Conservation (phyloP, 1,140 invertebrate genomes). For the Drosophila guanche region DNA sequence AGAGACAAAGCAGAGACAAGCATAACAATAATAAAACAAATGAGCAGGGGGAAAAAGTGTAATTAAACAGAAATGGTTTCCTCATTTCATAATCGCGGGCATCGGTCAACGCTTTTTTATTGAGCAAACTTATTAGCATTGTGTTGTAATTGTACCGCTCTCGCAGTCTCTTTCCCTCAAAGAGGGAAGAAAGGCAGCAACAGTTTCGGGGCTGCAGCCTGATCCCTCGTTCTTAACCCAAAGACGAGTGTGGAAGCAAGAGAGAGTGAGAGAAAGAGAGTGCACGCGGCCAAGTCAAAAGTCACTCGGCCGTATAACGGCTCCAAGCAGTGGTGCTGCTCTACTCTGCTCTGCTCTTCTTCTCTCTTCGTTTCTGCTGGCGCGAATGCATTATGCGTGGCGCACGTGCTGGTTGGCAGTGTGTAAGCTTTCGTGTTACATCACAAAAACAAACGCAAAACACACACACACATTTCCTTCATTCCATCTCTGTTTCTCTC, state of each 20-base stretch:
- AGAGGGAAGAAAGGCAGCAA: neutral
- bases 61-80: constrained; percentile 75
- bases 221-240: constrained; percentile 1
- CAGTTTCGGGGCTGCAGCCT: neutral
- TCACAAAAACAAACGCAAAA: constrained; percentile 35
- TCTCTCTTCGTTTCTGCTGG: neutral
- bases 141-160: constrained; percentile 38
- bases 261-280: neutral
- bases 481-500: constrained; percentile 25
- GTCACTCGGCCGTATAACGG: constrained; percentile 65
- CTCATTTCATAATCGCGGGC: constrained; percentile 68
- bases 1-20: constrained; percentile 19
- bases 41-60: constrained; percentile 57
- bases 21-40: constrained; percentile 54
- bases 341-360: too few species aligned
- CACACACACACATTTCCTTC: constrained; percentile 14
- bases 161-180: neutral
- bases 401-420: constrained; percentile 37
- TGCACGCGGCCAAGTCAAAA: constrained; percentile 29
- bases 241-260: neutral
- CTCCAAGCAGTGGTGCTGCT: neutral
- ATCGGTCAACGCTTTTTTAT: constrained; percentile 50
- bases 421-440: constrained; percentile 14
- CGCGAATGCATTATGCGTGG: constrained; percentile 3
- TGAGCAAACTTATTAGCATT: constrained; percentile 30